phyloP scores from a whole-genome alignment of 2,888 invertebrate genomes.

The Lepidochitona cinerea region DNA sequence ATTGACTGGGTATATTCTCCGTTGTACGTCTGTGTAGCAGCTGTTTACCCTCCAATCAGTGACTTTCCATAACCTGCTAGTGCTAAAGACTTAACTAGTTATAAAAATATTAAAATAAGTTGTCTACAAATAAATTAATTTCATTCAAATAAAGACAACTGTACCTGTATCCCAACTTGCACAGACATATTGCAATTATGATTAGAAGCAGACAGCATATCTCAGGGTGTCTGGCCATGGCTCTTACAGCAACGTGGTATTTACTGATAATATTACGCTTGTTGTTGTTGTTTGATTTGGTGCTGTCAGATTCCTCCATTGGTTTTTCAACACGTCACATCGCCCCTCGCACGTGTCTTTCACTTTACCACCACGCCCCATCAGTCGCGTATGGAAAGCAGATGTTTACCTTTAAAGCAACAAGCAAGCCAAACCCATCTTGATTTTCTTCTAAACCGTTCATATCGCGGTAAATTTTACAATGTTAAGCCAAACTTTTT shows the following conservation, averaged over 20 bases:
- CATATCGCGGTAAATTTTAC: too few relatives aligned
- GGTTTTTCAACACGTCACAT: constrained; percentile 52
- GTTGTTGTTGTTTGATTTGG: constrained; percentile 31
- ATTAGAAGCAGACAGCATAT: constrained; percentile 30
- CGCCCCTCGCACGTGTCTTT: constrained; percentile 9
- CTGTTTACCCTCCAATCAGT: too few relatives aligned
- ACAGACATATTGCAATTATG: constrained; percentile 30
- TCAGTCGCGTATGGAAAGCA: too few relatives aligned
- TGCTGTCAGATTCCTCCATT: constrained; percentile 49
- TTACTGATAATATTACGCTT: constrained; percentile 13
- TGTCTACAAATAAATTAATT: background rate
- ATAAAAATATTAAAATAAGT: background rate
- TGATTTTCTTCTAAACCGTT: too few relatives aligned
- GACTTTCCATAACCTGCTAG: too few relatives aligned
- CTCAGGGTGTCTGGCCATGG: constrained; percentile 44
- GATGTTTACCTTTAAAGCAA: too few relatives aligned
- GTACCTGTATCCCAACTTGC: constrained; percentile 35
- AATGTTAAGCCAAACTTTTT: too few relatives aligned
- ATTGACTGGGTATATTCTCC: too few relatives aligned
- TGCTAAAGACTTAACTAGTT: too few relatives aligned
- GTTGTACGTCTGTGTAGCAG: too few relatives aligned
- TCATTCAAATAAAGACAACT: background rate
- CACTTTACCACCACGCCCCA: background rate
- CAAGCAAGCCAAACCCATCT: too few relatives aligned
- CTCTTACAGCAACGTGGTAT: constrained; percentile 35